Conservation (phyloP, 2,113 vertebrate species). For the Semicossyphus pulcher region DNA sequence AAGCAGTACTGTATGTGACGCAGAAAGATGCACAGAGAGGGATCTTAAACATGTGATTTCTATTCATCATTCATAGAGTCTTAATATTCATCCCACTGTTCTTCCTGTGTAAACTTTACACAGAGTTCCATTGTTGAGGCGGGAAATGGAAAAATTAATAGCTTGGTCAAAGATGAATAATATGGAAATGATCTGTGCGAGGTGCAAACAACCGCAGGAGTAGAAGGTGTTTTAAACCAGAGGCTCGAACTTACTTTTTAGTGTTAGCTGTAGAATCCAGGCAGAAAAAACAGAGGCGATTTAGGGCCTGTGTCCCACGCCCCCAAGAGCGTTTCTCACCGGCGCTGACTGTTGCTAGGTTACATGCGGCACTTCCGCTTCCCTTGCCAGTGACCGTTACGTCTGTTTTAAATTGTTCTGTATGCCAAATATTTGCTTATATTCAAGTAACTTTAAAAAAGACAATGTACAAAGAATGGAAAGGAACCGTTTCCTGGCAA, state of each 20-base stretch:
- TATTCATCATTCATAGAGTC: slow-evolving; percentile 44
- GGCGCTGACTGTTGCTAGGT: too few relatives aligned
- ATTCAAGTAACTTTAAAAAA: too few relatives aligned
- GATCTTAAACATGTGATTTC: slow-evolving; percentile 31
- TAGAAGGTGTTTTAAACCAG: not conserved
- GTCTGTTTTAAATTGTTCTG: too few relatives aligned
- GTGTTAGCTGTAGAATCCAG: not conserved
- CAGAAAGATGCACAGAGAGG: slow-evolving; percentile 10
- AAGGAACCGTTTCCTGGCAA: too few relatives aligned
- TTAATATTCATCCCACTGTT: slow-evolving; percentile 22
- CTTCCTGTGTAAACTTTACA: slow-evolving; percentile 29
- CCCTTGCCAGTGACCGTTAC: too few relatives aligned
- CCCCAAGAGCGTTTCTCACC: too few relatives aligned
- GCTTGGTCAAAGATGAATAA: slow-evolving; percentile 31
- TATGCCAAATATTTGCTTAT: too few relatives aligned
- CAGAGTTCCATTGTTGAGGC: slow-evolving; percentile 21
- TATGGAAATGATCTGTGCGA: slow-evolving; percentile 16
- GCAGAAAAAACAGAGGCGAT: too few relatives aligned
- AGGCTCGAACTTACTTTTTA: not conserved
- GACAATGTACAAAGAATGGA: too few relatives aligned
- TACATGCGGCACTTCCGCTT: too few relatives aligned
- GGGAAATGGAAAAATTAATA: slow-evolving; percentile 44
- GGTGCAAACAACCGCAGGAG: slow-evolving; percentile 28
- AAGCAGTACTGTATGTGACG: not conserved
- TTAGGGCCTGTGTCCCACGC: too few relatives aligned